These are phyloP conservation scores for Ondatra zibethicus DNA, from an alignment of 2,113 vertebrate species.

Conservation along the genomic window DNA sequence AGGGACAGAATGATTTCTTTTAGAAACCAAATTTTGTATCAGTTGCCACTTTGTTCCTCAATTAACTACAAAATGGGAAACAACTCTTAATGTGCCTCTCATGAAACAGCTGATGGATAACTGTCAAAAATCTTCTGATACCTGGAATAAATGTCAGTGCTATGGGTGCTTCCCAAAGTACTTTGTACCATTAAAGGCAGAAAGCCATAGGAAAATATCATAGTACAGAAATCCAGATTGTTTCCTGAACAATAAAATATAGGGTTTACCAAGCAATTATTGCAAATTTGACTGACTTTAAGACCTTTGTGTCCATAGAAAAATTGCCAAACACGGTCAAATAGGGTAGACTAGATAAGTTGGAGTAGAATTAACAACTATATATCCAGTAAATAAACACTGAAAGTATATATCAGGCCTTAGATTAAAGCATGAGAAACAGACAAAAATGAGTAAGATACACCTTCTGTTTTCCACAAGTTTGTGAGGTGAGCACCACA, in stretches of 20 bases:
- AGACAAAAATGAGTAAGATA: neutral
- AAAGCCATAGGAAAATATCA: constrained; percentile 19
- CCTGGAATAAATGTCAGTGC: constrained; percentile 2
- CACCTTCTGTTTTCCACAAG: neutral
- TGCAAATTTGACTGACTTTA: constrained; percentile 15
- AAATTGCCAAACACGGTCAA: neutral
- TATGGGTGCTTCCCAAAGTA: neutral
- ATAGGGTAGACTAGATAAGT: neutral
- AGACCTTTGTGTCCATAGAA: neutral
- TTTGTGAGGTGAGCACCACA: neutral
- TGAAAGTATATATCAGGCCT: neutral
- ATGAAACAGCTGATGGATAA: constrained; percentile 67
- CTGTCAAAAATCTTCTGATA: constrained; percentile 65
- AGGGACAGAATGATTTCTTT: constrained; percentile 67
- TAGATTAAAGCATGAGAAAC: neutral
- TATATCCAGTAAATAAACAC: neutral
- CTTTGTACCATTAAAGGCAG: constrained; percentile 2
- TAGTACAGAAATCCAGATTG: neutral
- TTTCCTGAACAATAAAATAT: constrained; percentile 52
- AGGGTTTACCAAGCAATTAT: neutral
- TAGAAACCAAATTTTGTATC: constrained; percentile 60
- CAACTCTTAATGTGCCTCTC: constrained; percentile 60
- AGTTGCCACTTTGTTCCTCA: constrained; percentile 61
- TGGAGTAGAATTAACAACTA: neutral
- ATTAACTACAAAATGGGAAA: constrained; percentile 75